Evolutionary conservation across 2,113 vertebrate species (phyloP).

Genomic region (Recurvirostra avosetta): DNA sequence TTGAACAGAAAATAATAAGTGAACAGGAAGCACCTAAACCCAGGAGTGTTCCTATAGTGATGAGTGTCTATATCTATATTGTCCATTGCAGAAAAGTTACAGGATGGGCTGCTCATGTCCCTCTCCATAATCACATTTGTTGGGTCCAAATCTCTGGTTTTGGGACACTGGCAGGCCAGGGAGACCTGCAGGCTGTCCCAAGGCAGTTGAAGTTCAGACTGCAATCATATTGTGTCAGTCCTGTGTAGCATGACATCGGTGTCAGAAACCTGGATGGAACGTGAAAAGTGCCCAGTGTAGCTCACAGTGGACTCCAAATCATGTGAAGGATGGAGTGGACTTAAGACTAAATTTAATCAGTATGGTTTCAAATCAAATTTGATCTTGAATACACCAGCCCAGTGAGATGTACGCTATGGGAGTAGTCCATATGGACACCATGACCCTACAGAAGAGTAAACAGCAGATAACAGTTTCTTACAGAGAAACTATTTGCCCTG

Average conservation of each 20-base stretch:
- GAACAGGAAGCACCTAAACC: not conserved
- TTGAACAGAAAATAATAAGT: not conserved
- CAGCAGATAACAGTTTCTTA: not conserved
- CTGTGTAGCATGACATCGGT: rapidly evolving
- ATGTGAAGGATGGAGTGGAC: not conserved
- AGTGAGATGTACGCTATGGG: not conserved
- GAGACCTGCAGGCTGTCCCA: not conserved
- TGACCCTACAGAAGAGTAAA: not conserved
- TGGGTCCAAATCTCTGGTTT: not conserved
- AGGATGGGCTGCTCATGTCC: not conserved
- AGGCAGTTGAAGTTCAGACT: not conserved
- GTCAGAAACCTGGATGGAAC: not conserved
- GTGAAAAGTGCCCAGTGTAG: not conserved
- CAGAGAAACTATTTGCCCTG: not conserved
- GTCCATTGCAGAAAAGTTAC: not conserved
- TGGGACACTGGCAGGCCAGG: not conserved
- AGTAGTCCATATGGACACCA: not conserved
- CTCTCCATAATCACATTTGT: not conserved
- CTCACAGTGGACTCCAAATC: not conserved
- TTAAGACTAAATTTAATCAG: not conserved
- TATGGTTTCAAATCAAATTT: not conserved
- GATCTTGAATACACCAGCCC: not conserved
- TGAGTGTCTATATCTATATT: not conserved
- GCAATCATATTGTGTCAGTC: not conserved
- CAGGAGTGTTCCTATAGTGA: not conserved